phyloP scores from a whole-genome alignment of 2,797 vertebrate genomes.

The Mus spretus region DNA sequence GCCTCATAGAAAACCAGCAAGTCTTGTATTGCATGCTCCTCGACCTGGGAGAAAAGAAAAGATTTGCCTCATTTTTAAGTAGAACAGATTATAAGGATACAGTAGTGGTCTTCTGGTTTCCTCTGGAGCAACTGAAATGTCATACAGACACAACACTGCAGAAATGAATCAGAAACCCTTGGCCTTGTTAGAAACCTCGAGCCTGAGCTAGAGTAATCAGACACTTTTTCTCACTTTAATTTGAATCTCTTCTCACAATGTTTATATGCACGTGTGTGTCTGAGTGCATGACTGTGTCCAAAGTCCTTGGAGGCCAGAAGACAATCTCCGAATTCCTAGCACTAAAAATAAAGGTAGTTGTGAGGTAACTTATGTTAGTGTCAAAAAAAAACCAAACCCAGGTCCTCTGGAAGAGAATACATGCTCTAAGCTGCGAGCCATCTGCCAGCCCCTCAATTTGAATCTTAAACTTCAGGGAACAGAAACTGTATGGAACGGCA shows the following conservation, averaged over 20 bases:
- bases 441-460: not conserved
- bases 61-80: slow-evolving; percentile 42
- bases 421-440: not conserved
- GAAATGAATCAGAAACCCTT: slow-evolving; percentile 33
- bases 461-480: slow-evolving; percentile 51
- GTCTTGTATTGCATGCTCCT: slow-evolving; percentile 97
- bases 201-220: slow-evolving; percentile 33
- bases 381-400: not conserved
- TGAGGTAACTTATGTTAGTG: not conserved
- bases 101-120: slow-evolving; percentile 41
- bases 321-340: too few relatives aligned
- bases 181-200: slow-evolving; percentile 1
- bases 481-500: not conserved
- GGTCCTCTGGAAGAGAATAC: not conserved
- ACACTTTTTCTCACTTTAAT: not conserved
- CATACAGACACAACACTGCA: not conserved
- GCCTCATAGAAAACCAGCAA: slow-evolving; percentile 95
- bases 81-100: not conserved
- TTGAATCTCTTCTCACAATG: not conserved
- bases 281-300: not conserved
- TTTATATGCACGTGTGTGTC: not conserved
- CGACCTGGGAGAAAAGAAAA: slow-evolving; percentile 91
- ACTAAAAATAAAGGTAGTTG: not conserved
- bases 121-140: slow-evolving; percentile 10
- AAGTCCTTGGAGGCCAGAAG: not conserved